Base-by-base conservation (phyloP, 2,797 vertebrate genomes). In the Alcedo atthis region DNA sequence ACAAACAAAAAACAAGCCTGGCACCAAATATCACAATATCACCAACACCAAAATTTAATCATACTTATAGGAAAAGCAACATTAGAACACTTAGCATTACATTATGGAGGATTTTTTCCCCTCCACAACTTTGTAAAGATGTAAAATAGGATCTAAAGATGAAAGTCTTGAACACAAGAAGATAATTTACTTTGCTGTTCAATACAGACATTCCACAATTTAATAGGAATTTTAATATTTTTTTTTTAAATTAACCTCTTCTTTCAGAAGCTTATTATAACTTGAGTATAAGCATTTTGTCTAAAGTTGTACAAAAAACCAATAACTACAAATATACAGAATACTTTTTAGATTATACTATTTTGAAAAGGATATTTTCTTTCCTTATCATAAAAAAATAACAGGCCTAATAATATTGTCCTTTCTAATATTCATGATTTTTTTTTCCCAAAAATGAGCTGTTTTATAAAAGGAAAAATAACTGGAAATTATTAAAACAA, bases 11-110 rank as follows among this genome's bases (percentile, higher is more conserved):
- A 73, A 1, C 25, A 94, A 91, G 57, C 5, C 53, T 75, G 17
- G 15, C 28, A 95, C 3, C 35, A 96, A 90, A 74, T 73, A 88
- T 55, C 21, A 86, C 26, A 74, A 90, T 68, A 73, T 78, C 15
- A 86, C 6, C 18, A 85, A 68, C 30, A 82, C 43, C 6, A 82
- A 58, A 30, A 66, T 77, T 68, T 61, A 79, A 35, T 74, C 12
- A 71, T 43, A 59, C 17, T 15, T 43, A 26, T 37, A 37, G 21
- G 12, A 53, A 73, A 83, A 88, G 21, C 6, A 85, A 75, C 68
- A 24, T 2, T 16, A 85, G 62, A 68, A 91, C 30, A 55, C 5
- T 73, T 19, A 68, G 12, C 13, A 81, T 53, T 64, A 68, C 6
- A 71, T 91, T 63, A 51, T n/a, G 18, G 35, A 85, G 4, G 5